Base-by-base conservation (phyloP, 2,888 invertebrate species). In the Lobophora halterata region DNA sequence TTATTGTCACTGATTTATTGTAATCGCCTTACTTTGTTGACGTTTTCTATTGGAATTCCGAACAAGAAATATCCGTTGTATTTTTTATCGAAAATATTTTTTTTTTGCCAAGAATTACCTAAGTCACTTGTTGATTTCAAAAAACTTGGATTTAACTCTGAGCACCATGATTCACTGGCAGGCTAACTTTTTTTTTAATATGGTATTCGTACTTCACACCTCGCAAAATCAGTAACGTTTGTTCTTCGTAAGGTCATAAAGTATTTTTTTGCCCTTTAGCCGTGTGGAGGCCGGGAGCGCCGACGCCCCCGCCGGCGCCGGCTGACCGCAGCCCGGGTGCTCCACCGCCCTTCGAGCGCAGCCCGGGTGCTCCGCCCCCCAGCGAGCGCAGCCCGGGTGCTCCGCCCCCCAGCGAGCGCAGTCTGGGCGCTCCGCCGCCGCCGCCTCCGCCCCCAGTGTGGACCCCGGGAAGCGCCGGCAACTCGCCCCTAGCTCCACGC, bases 351-450 rank as follows among this genome's bases (percentile, higher is more conserved):
- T 90, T 48, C 90, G 91, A 32, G 88, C 92, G 37, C 90, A 90
- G 27, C 91, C 94, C 9, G 88, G 95, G 54, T 96, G n/a, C n/a
- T n/a, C n/a, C n/a, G 96, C 96, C 92, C 92, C 13, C 95, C 96
- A 5, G 90, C 90, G 51, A 91, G 90, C 58, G 91, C 91, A 26
- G 90, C 89, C 48, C 89, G 93, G 16, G 95, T 95, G 63, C 95
- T 95, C 20, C 89, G 89, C 32, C 79, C 90, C 13, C 92, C 93
- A 53, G n/a, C n/a, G 80, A 71, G 61, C 81, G 61, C 56, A 83
- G 83, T 67, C 86, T 86, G 49, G 82, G 79, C 65, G 85, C 70
- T 25, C 86, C 87, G 46, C 86, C 89, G 43, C 89, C 86, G 57
- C 89, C 90, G 49, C 90, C 91, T 32, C 88, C 92, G 37, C 90